Conservation (phyloP, 2,797 vertebrate species). For the Halcyon chelicuti region DNA sequence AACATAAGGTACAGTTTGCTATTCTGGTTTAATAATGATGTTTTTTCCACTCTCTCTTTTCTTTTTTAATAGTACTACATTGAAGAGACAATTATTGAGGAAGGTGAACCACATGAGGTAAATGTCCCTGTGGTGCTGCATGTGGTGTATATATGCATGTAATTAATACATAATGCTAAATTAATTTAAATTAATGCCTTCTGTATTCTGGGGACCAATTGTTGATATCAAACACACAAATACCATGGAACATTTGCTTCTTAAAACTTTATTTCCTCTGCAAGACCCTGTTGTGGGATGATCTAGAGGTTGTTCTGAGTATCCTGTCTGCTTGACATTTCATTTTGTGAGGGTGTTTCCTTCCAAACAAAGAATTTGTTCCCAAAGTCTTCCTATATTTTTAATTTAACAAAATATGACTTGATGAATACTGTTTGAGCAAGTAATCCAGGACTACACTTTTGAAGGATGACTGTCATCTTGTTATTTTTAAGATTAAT, state of each 20-base stretch:
- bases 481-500: neutral
- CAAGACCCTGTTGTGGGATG: neutral
- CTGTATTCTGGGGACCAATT: constrained; percentile 53
- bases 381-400: neutral
- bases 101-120: constrained; percentile 87
- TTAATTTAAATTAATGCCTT: no score
- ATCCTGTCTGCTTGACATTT: neutral
- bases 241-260: neutral
- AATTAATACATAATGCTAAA: neutral
- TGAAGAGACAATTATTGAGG: constrained; percentile 82
- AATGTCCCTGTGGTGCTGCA: constrained; percentile 63
- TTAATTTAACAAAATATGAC: neutral
- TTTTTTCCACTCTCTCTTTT: constrained; percentile 77
- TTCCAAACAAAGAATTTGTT: neutral
- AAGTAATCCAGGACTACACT: neutral
- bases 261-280: neutral
- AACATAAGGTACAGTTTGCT: neutral
- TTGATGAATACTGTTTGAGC: neutral
- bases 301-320: neutral
- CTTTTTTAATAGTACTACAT: constrained; percentile 88
- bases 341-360: neutral
- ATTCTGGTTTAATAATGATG: constrained; percentile 40
- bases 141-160: neutral
- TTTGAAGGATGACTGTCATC: neutral
- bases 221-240: neutral